These are phyloP conservation scores for Aeoliscus strigatus DNA, from an alignment of 2,797 vertebrate genomes.

Conservation along the genomic window DNA sequence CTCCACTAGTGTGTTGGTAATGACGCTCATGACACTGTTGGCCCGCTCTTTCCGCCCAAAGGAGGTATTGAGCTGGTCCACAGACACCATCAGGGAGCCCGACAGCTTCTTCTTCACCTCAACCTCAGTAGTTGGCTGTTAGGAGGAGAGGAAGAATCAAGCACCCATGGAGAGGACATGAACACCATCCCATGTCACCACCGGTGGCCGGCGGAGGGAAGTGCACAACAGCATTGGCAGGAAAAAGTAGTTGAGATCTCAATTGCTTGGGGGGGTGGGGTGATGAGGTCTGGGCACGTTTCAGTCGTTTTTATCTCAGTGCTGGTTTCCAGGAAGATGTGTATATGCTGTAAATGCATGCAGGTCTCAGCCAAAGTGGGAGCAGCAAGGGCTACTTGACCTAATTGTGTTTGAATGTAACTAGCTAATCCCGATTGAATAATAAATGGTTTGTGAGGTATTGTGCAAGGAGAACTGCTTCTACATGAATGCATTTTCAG, in stretches of 20 bases:
- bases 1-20: constrained; percentile 98
- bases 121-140: constrained; percentile 90
- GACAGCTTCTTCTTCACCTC: constrained; percentile 97
- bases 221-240: constrained; percentile 67
- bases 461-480: constrained; percentile 59
- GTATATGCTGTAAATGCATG: constrained; percentile 69
- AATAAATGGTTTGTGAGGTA: constrained; percentile 60
- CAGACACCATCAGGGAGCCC: constrained; percentile 94
- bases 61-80: constrained; percentile 96
- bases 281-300: constrained; percentile 39
- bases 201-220: constrained; percentile 69
- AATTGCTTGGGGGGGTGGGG: constrained; percentile 34
- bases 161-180: constrained; percentile 74
- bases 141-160: constrained; percentile 76
- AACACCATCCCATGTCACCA: constrained; percentile 71
- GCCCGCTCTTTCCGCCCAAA: constrained; percentile 95
- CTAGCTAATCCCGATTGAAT: constrained; percentile 56
- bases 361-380: constrained; percentile 70
- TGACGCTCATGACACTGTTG: constrained; percentile 94
- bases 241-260: constrained; percentile 49
- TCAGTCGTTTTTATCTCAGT: constrained; percentile 58
- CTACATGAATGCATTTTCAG: constrained; percentile 65
- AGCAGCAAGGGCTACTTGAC: constrained; percentile 61
- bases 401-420: constrained; percentile 60
- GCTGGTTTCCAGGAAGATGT: constrained; percentile 64